phyloP scores from a whole-genome alignment of 23 tunicate genomes.

The Oikopleura albicans region DNA sequence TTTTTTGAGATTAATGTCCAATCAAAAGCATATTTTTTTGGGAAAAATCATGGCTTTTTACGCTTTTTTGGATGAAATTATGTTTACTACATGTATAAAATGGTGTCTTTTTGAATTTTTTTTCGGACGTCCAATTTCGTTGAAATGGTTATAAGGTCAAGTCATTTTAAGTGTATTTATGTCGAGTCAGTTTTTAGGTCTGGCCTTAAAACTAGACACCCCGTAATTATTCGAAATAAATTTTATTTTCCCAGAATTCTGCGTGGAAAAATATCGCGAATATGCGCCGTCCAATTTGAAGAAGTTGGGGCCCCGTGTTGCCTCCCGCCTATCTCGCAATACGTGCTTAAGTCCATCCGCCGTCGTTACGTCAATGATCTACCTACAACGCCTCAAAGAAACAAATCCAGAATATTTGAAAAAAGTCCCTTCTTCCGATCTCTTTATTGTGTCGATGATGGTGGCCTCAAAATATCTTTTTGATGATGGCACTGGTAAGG shows the following conservation, averaged over 20 bases:
- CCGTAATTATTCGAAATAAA: too few relatives aligned
- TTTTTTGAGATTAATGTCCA: too few relatives aligned
- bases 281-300: neutral
- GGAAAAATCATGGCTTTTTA: too few relatives aligned
- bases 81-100: too few relatives aligned
- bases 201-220: too few relatives aligned
- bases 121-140: too few relatives aligned
- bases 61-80: too few relatives aligned
- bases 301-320: neutral
- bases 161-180: too few relatives aligned
- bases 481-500: constrained; percentile 53
- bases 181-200: too few relatives aligned
- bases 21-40: too few relatives aligned
- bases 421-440: constrained; percentile 58
- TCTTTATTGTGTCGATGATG: constrained; percentile 87
- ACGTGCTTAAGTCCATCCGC: constrained; percentile 83
- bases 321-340: constrained; percentile 25
- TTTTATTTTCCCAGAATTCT: neutral
- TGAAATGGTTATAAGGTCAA: too few relatives aligned
- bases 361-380: constrained; percentile 53
- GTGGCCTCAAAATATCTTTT: constrained; percentile 69
- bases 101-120: too few relatives aligned
- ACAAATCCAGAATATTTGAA: constrained; percentile 59
- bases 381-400: constrained; percentile 50
- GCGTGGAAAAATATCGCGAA: neutral